These are phyloP conservation scores for Magallana gigas DNA, from an alignment of 1,140 invertebrate genomes.

Conservation along the genomic window DNA sequence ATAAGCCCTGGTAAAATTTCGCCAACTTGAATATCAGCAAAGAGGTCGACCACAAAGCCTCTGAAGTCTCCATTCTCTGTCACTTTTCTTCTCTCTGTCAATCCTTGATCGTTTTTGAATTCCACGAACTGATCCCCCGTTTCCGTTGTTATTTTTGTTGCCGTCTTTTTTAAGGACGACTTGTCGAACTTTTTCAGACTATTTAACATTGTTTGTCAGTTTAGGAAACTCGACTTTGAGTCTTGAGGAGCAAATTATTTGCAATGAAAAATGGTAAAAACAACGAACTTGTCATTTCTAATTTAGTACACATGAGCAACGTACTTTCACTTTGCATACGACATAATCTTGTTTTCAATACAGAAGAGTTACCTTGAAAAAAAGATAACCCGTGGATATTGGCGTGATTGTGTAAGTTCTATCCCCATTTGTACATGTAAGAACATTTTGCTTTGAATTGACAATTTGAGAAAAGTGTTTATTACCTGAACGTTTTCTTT, in stretches of 20 bases:
- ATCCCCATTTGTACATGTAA: too few relatives aligned
- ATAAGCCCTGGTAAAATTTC: constrained; percentile 69
- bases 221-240: too few relatives aligned
- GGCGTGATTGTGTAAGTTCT: too few relatives aligned
- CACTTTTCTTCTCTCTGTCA: constrained; percentile 46
- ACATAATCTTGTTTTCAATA: neutral
- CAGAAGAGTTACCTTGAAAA: neutral
- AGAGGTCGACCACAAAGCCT: constrained; percentile 65
- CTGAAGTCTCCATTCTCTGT: constrained; percentile 37
- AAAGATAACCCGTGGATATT: too few relatives aligned
- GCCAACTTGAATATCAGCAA: constrained; percentile 71
- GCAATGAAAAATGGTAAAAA: too few relatives aligned
- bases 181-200: constrained; percentile 38
- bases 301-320: neutral
- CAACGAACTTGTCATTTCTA: neutral
- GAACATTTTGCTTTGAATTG: too few relatives aligned
- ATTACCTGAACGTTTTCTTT: too few relatives aligned
- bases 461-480: too few relatives aligned
- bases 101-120: constrained; percentile 61
- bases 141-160: constrained; percentile 62
- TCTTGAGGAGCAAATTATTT: too few relatives aligned
- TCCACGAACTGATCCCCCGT: constrained; percentile 62
- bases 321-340: neutral
- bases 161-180: constrained; percentile 61
- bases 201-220: neutral